Evolutionary conservation across 2,888 invertebrate genomes (phyloP), one percentile per base, ranked within the genome.

Genomic region (Lacanobia oleracea): DNA sequence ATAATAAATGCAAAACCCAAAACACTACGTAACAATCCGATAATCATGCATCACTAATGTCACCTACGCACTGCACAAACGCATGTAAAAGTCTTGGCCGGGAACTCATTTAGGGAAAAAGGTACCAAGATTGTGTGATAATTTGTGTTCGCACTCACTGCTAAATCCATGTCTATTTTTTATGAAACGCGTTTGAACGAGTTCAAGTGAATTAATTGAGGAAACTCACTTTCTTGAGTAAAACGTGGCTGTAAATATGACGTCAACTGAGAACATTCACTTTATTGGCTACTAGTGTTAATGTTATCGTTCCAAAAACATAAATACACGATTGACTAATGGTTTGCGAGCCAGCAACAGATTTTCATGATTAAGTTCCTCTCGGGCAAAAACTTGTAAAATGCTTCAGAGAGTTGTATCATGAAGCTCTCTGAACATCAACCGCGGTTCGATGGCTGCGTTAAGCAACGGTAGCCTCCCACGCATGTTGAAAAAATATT

Each of bases 1-100:
- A 69, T 0, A 43, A 33, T 48, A 51, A 43, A 53, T 63, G 53
- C 67, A 77, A 66, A 43, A 53, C 23, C 7, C 54, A 73, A 51
- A 56, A 7, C 7, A 54, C 21, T 62, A 67, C 1, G 12, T 63
- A 40, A 45, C 7, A 79, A 54, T n/a, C 43, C 51, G 12, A 61
- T 53, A 60, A 62, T 48, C 79, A 77, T 60, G 75, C 77, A 62
- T 65, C 23, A 60, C 40, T 16, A 65, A 27, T 48, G 18, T 14
- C 23, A 40, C 37, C 27, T 57, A 62, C 27, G 18, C 43, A 62
- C 37, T 75, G 33, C 48, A 50, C n/a, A 45, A 23, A 81, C 59
- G 18, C 21, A 45, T 57, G n/a, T 23, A 21, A 61, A 57, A 62
- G 16, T 43, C 37, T 62, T 40, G 12, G 10, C 23, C 10, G 9